Evolutionary conservation across 30 jellyfish, hydroid and myxozoan genomes (phyloP).

Genomic region (Cassiopea andromeda): DNA sequence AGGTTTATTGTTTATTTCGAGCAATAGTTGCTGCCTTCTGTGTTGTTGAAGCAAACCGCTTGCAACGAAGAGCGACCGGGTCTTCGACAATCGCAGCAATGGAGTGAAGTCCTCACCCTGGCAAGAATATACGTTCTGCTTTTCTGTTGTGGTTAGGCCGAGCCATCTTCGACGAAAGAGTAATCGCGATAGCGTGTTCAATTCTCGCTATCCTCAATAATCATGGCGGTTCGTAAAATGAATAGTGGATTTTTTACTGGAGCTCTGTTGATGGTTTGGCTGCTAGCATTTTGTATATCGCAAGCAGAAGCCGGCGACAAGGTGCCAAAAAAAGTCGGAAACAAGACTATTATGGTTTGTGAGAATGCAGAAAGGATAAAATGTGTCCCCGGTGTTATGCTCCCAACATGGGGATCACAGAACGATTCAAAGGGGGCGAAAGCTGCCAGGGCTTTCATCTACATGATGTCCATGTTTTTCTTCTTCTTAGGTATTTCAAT

Average conservation of each 20-base stretch:
- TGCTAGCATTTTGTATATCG: slow-evolving; percentile 17
- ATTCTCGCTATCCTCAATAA: neutral
- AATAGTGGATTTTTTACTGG: slow-evolving; percentile 7
- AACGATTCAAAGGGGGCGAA: slow-evolving; percentile 74
- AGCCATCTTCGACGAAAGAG: slow-evolving; percentile 38
- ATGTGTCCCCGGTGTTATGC: slow-evolving; percentile 84
- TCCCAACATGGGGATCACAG: slow-evolving; percentile 90
- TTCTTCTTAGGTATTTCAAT: slow-evolving; percentile 98
- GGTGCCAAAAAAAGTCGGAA: slow-evolving; percentile 42
- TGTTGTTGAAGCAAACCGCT: slow-evolving; percentile 61
- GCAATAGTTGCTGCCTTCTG: slow-evolving; percentile 85
- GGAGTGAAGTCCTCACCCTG: slow-evolving; percentile 49
- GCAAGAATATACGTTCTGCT: slow-evolving; percentile 9
- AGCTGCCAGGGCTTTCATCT: slow-evolving; percentile 95
- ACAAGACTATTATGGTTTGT: slow-evolving; percentile 62
- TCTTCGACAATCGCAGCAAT: slow-evolving; percentile 17
- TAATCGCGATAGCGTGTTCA: slow-evolving; percentile 14
- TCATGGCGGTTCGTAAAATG: slow-evolving; percentile 35
- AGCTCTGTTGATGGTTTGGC: slow-evolving; percentile 19
- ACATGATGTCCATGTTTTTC: slow-evolving; percentile 90
- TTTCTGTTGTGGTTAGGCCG: slow-evolving; percentile 63
- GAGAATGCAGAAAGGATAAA: slow-evolving; percentile 75
- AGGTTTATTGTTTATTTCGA: slow-evolving; percentile 78
- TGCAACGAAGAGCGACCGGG: slow-evolving; percentile 8
- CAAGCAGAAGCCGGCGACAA: slow-evolving; percentile 45